phyloP scores from a whole-genome alignment of 2,113 vertebrate genomes.

The Urocynchramus pylzowi region DNA sequence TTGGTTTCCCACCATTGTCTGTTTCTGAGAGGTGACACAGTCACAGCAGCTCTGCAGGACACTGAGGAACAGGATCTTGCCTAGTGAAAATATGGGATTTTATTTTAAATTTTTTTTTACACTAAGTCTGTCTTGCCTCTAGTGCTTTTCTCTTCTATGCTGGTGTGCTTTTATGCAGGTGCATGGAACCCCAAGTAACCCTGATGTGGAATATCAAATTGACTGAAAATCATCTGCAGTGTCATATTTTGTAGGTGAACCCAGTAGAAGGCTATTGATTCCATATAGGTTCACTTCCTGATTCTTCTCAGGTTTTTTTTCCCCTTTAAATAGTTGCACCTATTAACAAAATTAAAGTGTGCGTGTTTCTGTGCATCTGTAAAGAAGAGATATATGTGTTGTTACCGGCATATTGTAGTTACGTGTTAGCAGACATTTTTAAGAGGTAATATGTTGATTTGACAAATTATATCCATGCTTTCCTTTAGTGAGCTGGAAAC shows the following conservation, averaged over 20 bases:
- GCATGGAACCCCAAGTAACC: not conserved
- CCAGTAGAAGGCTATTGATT: not conserved
- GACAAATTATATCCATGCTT: not conserved
- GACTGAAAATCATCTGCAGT: not conserved
- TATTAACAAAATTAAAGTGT: not conserved
- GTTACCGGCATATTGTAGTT: not conserved
- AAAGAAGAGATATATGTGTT: not conserved
- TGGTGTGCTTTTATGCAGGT: not conserved
- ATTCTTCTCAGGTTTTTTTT: not conserved
- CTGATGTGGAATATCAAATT: not conserved
- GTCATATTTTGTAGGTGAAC: not conserved
- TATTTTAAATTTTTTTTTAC: not conserved
- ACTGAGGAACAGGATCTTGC: not conserved
- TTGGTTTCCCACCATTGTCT: not conserved
- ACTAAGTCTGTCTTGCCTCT: not conserved
- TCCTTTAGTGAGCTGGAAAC: not conserved
- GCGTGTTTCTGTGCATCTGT: not conserved
- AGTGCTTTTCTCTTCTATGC: not conserved
- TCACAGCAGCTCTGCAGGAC: not conserved
- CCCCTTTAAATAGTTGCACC: not conserved
- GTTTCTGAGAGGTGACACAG: not conserved
- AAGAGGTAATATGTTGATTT: not conserved
- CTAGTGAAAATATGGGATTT: not conserved
- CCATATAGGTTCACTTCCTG: not conserved
- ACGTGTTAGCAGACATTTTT: not conserved